These are phyloP conservation scores for Pseudois nayaur DNA, from an alignment of 2,113 vertebrate genomes.

Conservation along the genomic window DNA sequence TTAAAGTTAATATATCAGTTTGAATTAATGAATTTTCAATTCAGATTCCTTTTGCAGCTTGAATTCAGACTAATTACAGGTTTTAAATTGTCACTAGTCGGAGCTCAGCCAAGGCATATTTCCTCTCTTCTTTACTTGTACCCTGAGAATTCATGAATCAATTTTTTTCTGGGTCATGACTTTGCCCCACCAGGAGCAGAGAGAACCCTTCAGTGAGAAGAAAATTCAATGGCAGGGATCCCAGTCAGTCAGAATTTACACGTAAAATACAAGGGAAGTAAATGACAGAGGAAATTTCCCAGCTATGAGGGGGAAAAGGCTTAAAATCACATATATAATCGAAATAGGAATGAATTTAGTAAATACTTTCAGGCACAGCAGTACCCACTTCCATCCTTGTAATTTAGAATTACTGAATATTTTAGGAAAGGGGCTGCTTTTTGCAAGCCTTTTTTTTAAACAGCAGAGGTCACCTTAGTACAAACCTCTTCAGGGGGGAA, in stretches of 20 bases:
- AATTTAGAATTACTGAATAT: constrained; percentile 76
- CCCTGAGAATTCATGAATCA: constrained; percentile 87
- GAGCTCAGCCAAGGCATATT: constrained; percentile 85
- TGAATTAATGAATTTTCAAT: constrained; percentile 86
- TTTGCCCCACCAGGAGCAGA: constrained; percentile 83
- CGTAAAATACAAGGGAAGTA: constrained; percentile 78
- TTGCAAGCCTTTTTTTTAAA: constrained; percentile 82
- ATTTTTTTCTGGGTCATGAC: constrained; percentile 88
- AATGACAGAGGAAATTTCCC: constrained; percentile 81
- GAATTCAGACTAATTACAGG: constrained; percentile 88
- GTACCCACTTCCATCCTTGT: constrained; percentile 73
- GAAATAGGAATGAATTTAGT: constrained; percentile 78
- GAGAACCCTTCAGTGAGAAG: constrained; percentile 84
- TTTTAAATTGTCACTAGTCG: constrained; percentile 87
- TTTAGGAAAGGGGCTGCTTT: constrained; percentile 74
- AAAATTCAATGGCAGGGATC: constrained; percentile 83
- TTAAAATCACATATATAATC: constrained; percentile 75
- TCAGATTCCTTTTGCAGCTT: constrained; percentile 84
- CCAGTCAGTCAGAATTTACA: constrained; percentile 80
- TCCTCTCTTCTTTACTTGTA: constrained; percentile 82
- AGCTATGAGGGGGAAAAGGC: constrained; percentile 52
- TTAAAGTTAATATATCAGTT: constrained; percentile 86
- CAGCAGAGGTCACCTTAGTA: constrained; percentile 87
- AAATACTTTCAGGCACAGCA: constrained; percentile 78
- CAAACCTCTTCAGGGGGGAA: constrained; percentile 74